phyloP scores from a whole-genome alignment of 2,113 vertebrate species.

The Dendrocopos noguchii region DNA sequence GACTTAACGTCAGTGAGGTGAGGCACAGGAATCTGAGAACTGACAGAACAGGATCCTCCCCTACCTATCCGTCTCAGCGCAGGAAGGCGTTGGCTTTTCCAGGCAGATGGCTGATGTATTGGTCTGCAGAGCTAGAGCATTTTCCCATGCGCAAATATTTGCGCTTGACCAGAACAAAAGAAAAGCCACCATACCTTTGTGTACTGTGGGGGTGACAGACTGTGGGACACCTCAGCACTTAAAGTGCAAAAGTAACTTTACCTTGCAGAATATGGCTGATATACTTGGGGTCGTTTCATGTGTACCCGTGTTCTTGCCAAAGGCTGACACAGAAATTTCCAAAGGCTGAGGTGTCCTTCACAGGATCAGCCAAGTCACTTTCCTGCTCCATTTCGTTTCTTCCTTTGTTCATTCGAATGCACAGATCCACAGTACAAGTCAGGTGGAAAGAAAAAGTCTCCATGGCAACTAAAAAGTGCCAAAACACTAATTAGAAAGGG shows the following conservation, averaged over 20 bases:
- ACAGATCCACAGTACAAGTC: not conserved
- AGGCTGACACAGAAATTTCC: not conserved
- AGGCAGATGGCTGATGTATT: slow-evolving; percentile 77
- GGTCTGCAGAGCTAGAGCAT: slow-evolving; percentile 51
- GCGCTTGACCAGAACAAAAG: slow-evolving; percentile 71
- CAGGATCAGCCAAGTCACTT: not conserved
- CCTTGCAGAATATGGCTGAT: not conserved
- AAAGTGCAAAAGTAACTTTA: not conserved
- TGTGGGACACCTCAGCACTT: slow-evolving; percentile 78
- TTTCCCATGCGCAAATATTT: slow-evolving; percentile 81
- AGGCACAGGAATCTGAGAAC: slow-evolving; percentile 38
- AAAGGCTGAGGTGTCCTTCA: slow-evolving; percentile 32
- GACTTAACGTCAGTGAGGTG: slow-evolving; percentile 39
- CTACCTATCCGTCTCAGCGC: slow-evolving; percentile 64
- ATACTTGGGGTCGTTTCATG: not conserved
- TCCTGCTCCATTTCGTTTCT: not conserved
- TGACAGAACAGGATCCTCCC: slow-evolving; percentile 74
- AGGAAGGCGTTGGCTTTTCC: slow-evolving; percentile 71
- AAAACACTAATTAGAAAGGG: not conserved
- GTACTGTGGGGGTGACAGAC: slow-evolving; percentile 48
- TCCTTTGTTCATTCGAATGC: not conserved
- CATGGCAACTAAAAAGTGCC: not conserved
- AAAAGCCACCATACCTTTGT: slow-evolving; percentile 42
- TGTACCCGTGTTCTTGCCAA: not conserved
- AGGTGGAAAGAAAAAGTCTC: not conserved